phyloP scores from a whole-genome alignment of 2,888 invertebrate genomes.

The Byasa hedistus region DNA sequence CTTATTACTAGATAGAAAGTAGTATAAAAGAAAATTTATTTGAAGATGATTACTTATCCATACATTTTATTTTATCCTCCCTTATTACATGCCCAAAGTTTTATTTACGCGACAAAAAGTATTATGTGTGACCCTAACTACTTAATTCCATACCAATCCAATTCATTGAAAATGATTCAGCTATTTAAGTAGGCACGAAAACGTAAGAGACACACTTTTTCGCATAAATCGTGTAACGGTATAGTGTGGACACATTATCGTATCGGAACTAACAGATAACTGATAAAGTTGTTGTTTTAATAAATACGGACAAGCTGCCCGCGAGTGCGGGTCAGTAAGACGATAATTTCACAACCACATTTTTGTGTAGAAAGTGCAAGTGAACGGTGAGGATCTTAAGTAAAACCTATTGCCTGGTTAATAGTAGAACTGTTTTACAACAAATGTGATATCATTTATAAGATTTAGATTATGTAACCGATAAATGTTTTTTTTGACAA shows the following conservation, averaged over 20 bases:
- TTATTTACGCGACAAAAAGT: too few species aligned
- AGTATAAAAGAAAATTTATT: too few species aligned
- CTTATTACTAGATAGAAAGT: too few species aligned
- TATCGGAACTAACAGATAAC: neutral
- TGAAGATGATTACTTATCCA: too few species aligned
- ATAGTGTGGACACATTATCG: neutral
- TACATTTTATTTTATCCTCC: too few species aligned
- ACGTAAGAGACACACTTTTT: neutral
- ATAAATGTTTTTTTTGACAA: too few species aligned
- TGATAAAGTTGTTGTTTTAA: neutral
- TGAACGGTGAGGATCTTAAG: conserved; percentile 39
- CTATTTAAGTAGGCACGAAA: too few species aligned
- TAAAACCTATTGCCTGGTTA: conserved; percentile 22
- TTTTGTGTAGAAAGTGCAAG: conserved; percentile 72
- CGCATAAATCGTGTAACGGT: neutral
- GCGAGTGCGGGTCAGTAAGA: neutral
- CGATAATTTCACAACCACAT: conserved; percentile 48
- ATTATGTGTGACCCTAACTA: too few species aligned
- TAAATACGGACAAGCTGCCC: neutral
- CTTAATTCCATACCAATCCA: too few species aligned
- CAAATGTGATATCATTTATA: neutral
- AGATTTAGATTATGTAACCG: neutral
- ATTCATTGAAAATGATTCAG: too few species aligned
- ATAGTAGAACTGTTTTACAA: neutral
- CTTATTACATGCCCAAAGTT: too few species aligned